phyloP scores from a whole-genome alignment of 1,140 invertebrate species.

The Paracyclopina nana region DNA sequence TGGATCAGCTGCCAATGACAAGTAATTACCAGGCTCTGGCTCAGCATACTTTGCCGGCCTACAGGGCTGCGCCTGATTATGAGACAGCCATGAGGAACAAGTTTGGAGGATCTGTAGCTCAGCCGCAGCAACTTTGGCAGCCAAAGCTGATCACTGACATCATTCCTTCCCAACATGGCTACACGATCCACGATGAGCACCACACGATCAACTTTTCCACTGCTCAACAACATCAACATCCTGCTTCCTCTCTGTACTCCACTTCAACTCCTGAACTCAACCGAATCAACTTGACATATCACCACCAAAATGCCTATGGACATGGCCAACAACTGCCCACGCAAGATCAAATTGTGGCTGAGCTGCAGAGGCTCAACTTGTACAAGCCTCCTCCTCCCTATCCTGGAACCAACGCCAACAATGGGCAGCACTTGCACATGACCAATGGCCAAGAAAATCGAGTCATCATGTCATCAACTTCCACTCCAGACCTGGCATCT shows the following conservation, averaged over 20 bases:
- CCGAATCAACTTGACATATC: constrained; percentile 2
- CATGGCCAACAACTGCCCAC: background rate
- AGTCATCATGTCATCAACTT: constrained; percentile 6
- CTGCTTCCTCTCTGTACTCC: background rate
- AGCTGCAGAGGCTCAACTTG: constrained; percentile 33
- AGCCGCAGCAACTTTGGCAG: constrained; percentile 1
- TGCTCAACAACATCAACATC: background rate
- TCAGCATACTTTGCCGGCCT: constrained; percentile 47
- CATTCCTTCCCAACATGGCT: background rate
- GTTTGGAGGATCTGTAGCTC: background rate
- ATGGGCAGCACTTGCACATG: too few relatives aligned
- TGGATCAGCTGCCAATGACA: background rate
- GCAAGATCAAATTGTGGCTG: constrained; percentile 8
- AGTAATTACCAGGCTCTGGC: background rate
- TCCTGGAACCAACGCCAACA: constrained; percentile 38
- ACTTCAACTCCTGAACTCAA: constrained; percentile 2
- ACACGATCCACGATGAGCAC: background rate
- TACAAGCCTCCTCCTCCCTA: constrained; percentile 58
- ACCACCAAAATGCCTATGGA: background rate
- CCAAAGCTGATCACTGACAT: background rate
- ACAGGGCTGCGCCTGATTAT: constrained; percentile 78
- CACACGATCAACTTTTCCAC: background rate
- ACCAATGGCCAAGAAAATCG: too few relatives aligned
- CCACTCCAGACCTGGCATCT: constrained; percentile 52
- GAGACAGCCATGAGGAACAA: constrained; percentile 62